These are phyloP conservation scores for Emys orbicularis DNA, from an alignment of 2,797 vertebrate genomes.

Conservation along the genomic window DNA sequence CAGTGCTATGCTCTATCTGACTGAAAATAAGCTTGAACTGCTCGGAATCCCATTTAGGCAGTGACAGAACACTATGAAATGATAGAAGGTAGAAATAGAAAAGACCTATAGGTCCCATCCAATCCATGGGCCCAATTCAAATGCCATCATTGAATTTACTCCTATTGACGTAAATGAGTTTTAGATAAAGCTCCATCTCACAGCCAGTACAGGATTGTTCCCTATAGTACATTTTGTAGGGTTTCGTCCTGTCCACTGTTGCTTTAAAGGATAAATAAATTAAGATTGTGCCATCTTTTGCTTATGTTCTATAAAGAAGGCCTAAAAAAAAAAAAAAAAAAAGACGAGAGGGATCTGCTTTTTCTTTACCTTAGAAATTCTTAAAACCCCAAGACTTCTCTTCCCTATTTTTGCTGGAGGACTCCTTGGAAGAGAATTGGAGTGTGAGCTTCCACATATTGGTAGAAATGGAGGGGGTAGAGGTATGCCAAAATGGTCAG, in stretches of 20 bases:
- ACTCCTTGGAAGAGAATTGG: neutral
- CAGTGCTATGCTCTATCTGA: neutral
- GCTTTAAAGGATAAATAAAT: neutral
- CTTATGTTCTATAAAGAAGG: neutral
- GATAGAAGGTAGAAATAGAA: neutral
- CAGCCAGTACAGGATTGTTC: neutral
- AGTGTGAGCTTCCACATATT: neutral
- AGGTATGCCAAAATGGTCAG: neutral
- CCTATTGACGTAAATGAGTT: fast-evolving
- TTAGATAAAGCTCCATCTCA: neutral
- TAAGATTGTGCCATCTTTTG: neutral
- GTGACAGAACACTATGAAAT: fast-evolving
- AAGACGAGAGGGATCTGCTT: neutral
- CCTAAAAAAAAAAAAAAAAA: neutral
- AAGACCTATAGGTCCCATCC: neutral
- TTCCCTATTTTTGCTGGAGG: neutral
- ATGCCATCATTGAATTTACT: fast-evolving
- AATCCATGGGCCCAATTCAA: neutral
- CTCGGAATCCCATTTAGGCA: neutral
- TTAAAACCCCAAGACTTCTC: neutral
- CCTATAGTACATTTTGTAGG: fast-evolving
- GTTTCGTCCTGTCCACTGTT: neutral
- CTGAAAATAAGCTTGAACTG: fast-evolving
- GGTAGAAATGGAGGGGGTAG: neutral
- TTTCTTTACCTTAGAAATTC: neutral